These are phyloP conservation scores for Catostylus mosaicus DNA, from an alignment of 30 jellyfish, hydroid and myxozoan species.

Conservation along the genomic window DNA sequence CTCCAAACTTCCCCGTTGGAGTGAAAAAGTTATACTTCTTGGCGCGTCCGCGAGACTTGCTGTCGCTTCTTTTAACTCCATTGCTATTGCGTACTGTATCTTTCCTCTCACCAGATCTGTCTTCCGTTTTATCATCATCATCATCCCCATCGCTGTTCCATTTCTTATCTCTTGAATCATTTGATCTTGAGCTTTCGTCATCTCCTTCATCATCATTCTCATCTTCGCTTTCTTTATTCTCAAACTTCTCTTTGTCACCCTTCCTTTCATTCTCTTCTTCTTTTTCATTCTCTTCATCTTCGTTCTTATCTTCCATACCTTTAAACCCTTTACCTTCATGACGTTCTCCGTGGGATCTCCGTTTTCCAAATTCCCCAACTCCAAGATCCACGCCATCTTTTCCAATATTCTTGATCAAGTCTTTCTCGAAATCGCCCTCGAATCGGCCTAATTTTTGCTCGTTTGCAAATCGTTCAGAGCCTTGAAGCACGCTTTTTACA, in stretches of 20 bases:
- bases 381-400: slow-evolving; percentile 43
- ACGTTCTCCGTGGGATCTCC: slow-evolving; percentile 4
- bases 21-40: slow-evolving; percentile 45
- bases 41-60: neutral
- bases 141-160: slow-evolving; percentile 32
- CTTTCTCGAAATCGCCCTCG: slow-evolving; percentile 70
- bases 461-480: slow-evolving; percentile 60
- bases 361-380: slow-evolving; percentile 19
- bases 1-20: slow-evolving; percentile 36
- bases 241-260: slow-evolving; percentile 2
- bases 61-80: neutral
- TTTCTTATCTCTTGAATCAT: slow-evolving; percentile 4
- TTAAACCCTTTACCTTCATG: slow-evolving; percentile 4
- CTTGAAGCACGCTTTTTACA: slow-evolving; percentile 71
- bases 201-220: slow-evolving; percentile 25
- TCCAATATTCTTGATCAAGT: slow-evolving; percentile 54
- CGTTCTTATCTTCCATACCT: neutral
- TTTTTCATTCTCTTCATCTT: slow-evolving; percentile 16
- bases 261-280: slow-evolving; percentile 19
- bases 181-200: neutral
- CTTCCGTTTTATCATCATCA: slow-evolving; percentile 22
- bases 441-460: slow-evolving; percentile 50
- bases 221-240: slow-evolving; percentile 14
- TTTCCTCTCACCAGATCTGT: slow-evolving; percentile 30
- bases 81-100: slow-evolving; percentile 9